Conservation (phyloP, 1,140 invertebrate genomes). For the Drosophila nannoptera region DNA sequence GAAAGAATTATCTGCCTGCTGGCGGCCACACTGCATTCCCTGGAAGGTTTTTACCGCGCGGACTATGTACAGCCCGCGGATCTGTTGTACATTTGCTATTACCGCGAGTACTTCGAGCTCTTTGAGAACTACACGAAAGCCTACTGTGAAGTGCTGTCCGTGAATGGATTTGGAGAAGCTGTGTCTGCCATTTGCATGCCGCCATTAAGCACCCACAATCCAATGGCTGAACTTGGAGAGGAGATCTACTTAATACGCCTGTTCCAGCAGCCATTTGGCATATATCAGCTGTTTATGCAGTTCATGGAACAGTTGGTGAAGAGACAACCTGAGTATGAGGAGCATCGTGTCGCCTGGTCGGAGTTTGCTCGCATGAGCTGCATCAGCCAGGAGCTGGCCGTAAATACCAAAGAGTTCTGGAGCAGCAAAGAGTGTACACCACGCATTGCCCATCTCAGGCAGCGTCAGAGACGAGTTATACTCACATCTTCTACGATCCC, state of each 20-base stretch:
- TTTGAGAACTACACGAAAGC: conserved; percentile 87
- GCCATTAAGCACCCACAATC: conserved; percentile 36
- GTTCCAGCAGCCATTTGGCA: conserved; percentile 70
- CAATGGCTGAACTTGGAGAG: conserved; percentile 59
- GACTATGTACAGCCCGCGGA: conserved; percentile 83
- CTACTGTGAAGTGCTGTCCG: conserved; percentile 86
- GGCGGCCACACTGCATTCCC: conserved; percentile 84
- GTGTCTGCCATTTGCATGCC: conserved; percentile 41
- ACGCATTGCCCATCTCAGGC: conserved; percentile 53
- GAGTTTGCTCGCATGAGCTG: conserved; percentile 64
- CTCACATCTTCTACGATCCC: conserved; percentile 87
- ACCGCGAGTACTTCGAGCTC: conserved; percentile 85
- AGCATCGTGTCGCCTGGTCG: conserved; percentile 64
- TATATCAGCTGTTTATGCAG: conserved; percentile 67
- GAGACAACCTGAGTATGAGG: conserved; percentile 55
- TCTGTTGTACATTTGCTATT: conserved; percentile 84
- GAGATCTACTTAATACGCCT: conserved; percentile 62
- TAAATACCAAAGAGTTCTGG: conserved; percentile 76
- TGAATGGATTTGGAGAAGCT: conserved; percentile 80
- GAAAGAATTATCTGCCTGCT: conserved; percentile 84
- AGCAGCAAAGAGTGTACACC: conserved; percentile 60
- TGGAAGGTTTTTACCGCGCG: conserved; percentile 84
- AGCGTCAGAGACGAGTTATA: conserved; percentile 84
- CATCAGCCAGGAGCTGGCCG: conserved; percentile 74
- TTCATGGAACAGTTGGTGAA: conserved; percentile 67